Evolutionary conservation across 1,140 invertebrate genomes (phyloP), one percentile per base, ranked within the genome.

Genomic region (Centruroides vittatus): DNA sequence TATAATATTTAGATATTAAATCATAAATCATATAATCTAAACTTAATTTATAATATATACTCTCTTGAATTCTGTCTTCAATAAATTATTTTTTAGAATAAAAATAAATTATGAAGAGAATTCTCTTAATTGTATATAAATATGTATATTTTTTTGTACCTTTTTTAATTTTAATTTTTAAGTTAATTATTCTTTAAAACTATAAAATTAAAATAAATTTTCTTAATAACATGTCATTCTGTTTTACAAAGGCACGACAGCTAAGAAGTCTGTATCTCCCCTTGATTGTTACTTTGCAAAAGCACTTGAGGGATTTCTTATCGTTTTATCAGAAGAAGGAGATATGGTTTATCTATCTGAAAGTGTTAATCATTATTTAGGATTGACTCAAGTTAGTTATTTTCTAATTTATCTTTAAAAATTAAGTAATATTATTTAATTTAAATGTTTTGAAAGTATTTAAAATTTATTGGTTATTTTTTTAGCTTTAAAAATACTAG

Each of bases 331-430:
- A 0, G 82, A 82, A 64, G 88, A 93, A 66, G 93, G 92, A 10
- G 88, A 93, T 71, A 86, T 95, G 66, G 81, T 92, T 9, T 95
- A 90, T 74, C 80, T 92, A 55, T 93, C 91, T 6, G 89, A 93
- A 70, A 94, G 92, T 70, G 87, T 95, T 58, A 82, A 82, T 61
- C 86, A 89, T 62, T 88, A 90, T 74, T 81, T 95, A 51, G 92
- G 92, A 47, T 81, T 95, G 10, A 82, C 86, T 64, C 91, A 94
- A 84, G 91, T 94, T 76, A 65, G 55, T 69, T 67, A n/a, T 53
- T 13, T 13, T 13, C 36, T 56, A 23, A 47, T 35, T 35, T 53
- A 36, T 23, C 58, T 54, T 63, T 54, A 36, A 41, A 13, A 55
- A 49, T 23, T 41, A 41, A 41, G 8, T 41, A 23, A 23, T 23